These are phyloP conservation scores for Typhlichthys subterraneus DNA, from an alignment of 2,797 vertebrate species.

Conservation along the genomic window DNA sequence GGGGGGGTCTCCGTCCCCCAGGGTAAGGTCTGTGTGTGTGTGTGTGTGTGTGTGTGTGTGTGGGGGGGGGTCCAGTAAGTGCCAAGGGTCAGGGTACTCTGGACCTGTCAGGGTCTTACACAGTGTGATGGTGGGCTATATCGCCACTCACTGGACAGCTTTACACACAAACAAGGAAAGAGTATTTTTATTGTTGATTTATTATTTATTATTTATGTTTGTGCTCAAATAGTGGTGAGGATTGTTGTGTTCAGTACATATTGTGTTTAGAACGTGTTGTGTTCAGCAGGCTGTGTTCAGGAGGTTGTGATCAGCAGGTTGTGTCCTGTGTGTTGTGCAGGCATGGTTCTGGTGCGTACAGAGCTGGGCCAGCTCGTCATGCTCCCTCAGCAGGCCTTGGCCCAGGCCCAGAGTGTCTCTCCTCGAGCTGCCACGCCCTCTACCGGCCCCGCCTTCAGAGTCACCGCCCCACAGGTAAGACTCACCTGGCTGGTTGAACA, in stretches of 20 bases:
- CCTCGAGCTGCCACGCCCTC: conserved; percentile 83
- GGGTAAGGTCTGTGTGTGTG: too few species aligned
- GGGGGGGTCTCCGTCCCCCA: not conserved
- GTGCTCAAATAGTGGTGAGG: too few species aligned
- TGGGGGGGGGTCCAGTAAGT: too few species aligned
- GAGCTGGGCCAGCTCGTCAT: conserved; percentile 87
- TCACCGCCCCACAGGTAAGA: conserved; percentile 83
- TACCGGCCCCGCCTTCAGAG: conserved; percentile 80
- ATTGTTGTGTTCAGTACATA: too few species aligned
- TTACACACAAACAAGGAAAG: too few species aligned
- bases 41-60: too few species aligned
- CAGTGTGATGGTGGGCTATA: too few species aligned
- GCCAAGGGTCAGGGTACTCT: too few species aligned
- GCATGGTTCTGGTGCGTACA: conserved; percentile 87
- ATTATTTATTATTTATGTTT: too few species aligned
- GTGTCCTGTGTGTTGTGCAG: conserved; percentile 57
- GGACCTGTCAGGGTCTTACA: too few species aligned
- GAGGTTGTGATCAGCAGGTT: conserved; percentile 13
- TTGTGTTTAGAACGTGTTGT: not conserved
- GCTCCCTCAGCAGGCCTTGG: conserved; percentile 88
- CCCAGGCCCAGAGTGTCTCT: conserved; percentile 78
- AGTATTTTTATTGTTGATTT: too few species aligned
- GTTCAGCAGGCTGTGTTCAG: conserved; percentile 8
- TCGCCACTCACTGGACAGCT: too few species aligned
- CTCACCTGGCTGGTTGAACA: not conserved